Evolutionary conservation across 2,888 invertebrate species (phyloP), one percentile per base, ranked within the genome.

Genomic region (Ectemnius cavifrons): DNA sequence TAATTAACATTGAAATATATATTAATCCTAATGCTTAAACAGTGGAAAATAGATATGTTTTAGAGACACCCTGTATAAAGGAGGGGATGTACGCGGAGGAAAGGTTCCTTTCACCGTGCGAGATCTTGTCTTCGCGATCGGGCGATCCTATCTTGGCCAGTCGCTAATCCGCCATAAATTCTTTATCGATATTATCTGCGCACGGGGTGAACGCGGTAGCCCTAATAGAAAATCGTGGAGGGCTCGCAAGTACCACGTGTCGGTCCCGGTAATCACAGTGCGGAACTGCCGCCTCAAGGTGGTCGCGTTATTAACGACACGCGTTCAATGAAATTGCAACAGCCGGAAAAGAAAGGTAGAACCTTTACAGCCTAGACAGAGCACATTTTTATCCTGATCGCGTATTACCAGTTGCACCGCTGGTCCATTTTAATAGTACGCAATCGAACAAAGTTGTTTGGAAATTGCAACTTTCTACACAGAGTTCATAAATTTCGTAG

Each of bases 81-180:
- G 14, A 52, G 52, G 52, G 52, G 52, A 52, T 52, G 52, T 52
- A 13, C 52, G 11, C 4, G n/a, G 16, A 47, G 46, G 11, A 6
- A 56, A 8, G 14, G 58, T 18, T 37, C 70, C 61, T 47, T 70
- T 23, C 16, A 14, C 60, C 37, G 11, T 71, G 37, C 52, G 16
- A 23, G 52, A 13, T 18, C 18, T 47, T 57, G 63, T 67, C 63
- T 47, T 64, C 47, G 60, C 60, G 63, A 20, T n/a, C 27, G 60
- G 13, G n/a, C 46, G 75, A 75, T 75, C 63, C 49, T 73, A 68
- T 73, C 75, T 65, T 62, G 63, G 64, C 61, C 60, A 67, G 56
- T 65, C 49, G 28, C 64, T 75, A 75, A 75, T 75, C 64, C 65
- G n/a, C 52, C 58, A 68, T 75, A 73, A 73, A 73, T 73, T 60